Conservation (phyloP, 2,113 vertebrate species). For the Toxotes chatareus region DNA sequence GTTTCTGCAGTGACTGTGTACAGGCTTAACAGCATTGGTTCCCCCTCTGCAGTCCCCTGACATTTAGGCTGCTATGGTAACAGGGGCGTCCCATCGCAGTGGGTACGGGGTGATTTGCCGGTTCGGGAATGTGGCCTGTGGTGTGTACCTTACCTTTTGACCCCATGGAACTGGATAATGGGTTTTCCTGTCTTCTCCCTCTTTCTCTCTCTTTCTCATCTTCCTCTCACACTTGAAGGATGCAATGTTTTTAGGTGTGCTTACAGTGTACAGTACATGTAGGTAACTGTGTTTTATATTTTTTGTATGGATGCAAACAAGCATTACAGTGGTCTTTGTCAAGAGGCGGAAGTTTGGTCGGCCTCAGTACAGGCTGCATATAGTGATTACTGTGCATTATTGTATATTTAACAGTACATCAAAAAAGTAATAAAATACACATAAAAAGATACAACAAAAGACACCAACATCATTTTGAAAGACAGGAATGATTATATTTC, state of each 20-base stretch:
- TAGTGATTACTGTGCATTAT: no score
- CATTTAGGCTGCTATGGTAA: conserved; percentile 68
- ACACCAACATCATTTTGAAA: no score
- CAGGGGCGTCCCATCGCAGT: conserved; percentile 4
- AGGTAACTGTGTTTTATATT: neutral
- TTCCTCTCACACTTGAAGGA: neutral
- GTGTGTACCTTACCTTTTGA: conserved; percentile 63
- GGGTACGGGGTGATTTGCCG: conserved; percentile 42
- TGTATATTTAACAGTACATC: no score
- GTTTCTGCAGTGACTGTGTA: neutral
- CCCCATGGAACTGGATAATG: conserved; percentile 31
- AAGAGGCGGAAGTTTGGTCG: neutral
- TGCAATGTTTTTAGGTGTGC: neutral
- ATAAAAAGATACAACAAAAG: no score
- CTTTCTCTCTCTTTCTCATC: neutral
- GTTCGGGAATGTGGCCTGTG: conserved; percentile 66
- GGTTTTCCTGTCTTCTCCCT: neutral
- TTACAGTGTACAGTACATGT: neutral
- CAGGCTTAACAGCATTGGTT: conserved; percentile 24
- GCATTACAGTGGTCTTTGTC: neutral
- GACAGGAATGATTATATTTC: no score
- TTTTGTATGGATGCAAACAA: neutral
- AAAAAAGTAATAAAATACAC: no score
- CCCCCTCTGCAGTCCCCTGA: conserved; percentile 45
- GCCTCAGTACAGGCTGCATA: neutral